A percentile compares a stretch with the other conserved stretches of the same genome.
phyloP scores from a whole-genome alignment of 2,797 vertebrate genomes.

The Centropyge bicolor region DNA sequence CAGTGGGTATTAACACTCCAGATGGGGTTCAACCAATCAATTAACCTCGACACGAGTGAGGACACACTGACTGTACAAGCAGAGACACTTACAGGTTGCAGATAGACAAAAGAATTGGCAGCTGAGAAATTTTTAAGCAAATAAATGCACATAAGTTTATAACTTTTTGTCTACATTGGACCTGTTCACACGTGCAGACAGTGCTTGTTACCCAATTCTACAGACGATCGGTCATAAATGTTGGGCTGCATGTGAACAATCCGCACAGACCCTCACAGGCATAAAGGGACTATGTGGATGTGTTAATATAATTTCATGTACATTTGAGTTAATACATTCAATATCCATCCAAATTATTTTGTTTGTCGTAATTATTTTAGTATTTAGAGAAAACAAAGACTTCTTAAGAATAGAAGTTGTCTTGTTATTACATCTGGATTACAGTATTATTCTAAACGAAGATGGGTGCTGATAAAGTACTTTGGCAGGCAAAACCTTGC shows the following conservation, averaged over 20 bases:
- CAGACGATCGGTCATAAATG: not conserved
- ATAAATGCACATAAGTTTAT: not conserved
- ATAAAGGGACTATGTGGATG: not conserved
- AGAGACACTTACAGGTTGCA: not conserved
- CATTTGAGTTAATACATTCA: not conserved
- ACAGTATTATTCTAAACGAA: not conserved
- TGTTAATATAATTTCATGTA: not conserved
- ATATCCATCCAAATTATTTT: not conserved
- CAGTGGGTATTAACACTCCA: conserved; percentile 44
- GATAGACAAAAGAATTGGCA: not conserved
- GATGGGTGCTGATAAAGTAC: not conserved
- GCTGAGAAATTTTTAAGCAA: not conserved
- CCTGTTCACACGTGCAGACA: not conserved
- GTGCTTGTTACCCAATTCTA: not conserved
- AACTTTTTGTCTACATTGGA: not conserved
- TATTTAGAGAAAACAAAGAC: not conserved
- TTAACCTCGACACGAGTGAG: conserved; percentile 33
- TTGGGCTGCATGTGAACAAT: too few species aligned
- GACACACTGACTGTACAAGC: not conserved
- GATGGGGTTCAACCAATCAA: conserved; percentile 56
- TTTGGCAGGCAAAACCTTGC: not conserved
- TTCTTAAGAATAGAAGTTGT: too few species aligned
- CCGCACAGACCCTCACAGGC: not conserved
- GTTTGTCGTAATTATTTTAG: not conserved
- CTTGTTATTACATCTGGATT: not conserved